Base-by-base conservation (phyloP, 2,888 invertebrate species). In the Drosophila paracracens region DNA sequence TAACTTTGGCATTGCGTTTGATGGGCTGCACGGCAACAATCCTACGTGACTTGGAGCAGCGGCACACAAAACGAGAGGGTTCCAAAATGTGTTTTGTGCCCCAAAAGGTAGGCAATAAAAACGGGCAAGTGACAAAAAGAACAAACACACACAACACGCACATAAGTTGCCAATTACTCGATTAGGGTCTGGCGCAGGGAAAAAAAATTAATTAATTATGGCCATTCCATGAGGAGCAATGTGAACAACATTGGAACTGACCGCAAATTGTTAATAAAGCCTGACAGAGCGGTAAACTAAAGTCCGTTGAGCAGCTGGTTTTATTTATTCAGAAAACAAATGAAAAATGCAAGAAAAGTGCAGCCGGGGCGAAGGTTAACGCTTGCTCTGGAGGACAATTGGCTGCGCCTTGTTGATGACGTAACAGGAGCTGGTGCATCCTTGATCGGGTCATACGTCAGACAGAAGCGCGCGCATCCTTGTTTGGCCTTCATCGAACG, bases 301-400 rank as follows among this genome's bases (percentile, higher is more conserved):
- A 6, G n/a, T 25, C 18, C 6, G 35, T 4, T 35, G 11, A n/a
- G 48, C 43, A 29, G 27, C 46, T n/a, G 46, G 36, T 50, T 52
- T 79, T n/a, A 38, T n/a, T 81, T 84, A 86, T 86, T 86, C 81
- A 86, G 64, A 75, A 83, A 83, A 68, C 58, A 57, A 43, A 10
- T 18, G 16, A 3, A 43, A 57, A 43, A 31, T 31, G 43, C 29
- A 51, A 29, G 35, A 56, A 50, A 58, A 58, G 50, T 63, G 74
- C 83, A 70, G 73, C 51, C 63, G 69, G 74, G 77, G 50, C 74
- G 86, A 88, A 88, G 88, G 88, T 88, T 83, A 88, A 88, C 60
- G 88, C 76, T 83, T 89, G 75, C 71, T 38, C 35, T 72, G 74
- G 71, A 82, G 87, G 88, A 73, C 83, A 64, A 13, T 57, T 38